Conservation (phyloP, 2,797 vertebrate species). For the Dermochelys coriacea region DNA sequence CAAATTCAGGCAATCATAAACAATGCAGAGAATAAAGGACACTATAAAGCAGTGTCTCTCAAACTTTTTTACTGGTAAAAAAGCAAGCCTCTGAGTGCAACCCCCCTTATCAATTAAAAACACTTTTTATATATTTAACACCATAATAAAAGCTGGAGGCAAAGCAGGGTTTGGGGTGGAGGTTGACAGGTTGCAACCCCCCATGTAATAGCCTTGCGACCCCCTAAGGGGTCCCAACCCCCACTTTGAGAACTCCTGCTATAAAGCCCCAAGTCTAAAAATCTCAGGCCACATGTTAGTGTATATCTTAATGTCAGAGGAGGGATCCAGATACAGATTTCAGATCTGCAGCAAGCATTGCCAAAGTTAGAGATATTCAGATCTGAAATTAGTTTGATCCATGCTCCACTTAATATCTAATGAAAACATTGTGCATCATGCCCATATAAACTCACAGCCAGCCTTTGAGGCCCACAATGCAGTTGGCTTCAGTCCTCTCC, state of each 20-base stretch:
- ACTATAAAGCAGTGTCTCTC: background rate
- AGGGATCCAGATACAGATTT: background rate
- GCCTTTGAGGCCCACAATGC: slow-evolving; percentile 10
- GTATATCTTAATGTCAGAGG: background rate
- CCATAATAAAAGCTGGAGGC: no score
- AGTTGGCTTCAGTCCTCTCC: slow-evolving; percentile 31
- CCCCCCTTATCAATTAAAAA: no score
- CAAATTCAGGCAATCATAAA: background rate
- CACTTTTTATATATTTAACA: no score
- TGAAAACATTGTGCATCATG: slow-evolving; percentile 38
- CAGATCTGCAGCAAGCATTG: slow-evolving; percentile 5
- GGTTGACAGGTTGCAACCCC: no score
- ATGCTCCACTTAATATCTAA: background rate
- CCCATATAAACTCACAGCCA: background rate
- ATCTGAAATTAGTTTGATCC: background rate
- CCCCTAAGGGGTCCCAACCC: no score
- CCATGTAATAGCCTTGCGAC: no score
- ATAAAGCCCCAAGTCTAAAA: background rate
- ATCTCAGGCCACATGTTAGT: background rate
- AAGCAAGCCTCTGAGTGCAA: no score
- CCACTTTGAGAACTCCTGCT: no score
- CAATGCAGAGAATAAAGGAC: background rate
- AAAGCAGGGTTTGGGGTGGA: no score
- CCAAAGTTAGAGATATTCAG: slow-evolving; percentile 21
- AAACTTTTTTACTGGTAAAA: no score